Conservation (phyloP, 2,113 vertebrate genomes). For the Anoura caudifer region DNA sequence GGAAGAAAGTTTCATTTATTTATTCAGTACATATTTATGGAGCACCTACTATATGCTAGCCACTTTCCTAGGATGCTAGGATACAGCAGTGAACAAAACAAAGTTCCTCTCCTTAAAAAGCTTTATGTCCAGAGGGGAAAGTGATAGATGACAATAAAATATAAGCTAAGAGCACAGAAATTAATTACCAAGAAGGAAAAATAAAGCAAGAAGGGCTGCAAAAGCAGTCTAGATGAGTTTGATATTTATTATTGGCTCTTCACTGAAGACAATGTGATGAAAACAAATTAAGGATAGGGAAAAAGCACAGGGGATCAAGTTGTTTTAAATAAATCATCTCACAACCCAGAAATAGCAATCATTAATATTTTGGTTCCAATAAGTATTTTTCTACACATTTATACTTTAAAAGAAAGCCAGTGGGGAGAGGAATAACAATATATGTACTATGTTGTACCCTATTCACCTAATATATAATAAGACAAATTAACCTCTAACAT, state of each 20-base stretch:
- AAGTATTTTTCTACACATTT: conserved; percentile 3
- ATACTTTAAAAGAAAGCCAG: neutral
- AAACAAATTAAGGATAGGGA: neutral
- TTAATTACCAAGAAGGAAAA: neutral
- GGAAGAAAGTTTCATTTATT: no score
- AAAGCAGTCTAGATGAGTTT: neutral
- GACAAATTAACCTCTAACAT: neutral
- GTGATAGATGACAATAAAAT: neutral
- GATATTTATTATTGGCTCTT: neutral
- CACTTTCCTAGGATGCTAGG: neutral
- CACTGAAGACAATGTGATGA: neutral
- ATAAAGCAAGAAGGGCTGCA: neutral
- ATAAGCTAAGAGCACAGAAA: neutral
- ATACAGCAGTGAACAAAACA: neutral
- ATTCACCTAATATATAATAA: neutral
- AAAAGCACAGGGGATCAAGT: neutral
- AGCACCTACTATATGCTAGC: neutral
- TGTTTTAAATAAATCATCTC: neutral
- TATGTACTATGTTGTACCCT: neutral
- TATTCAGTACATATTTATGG: neutral
- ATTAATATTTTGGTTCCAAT: neutral
- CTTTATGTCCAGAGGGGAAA: neutral
- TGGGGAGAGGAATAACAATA: neutral
- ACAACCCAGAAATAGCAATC: neutral
- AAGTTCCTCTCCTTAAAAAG: neutral